Conservation (phyloP, 2,797 vertebrate genomes). For the Onychomys torridus region DNA sequence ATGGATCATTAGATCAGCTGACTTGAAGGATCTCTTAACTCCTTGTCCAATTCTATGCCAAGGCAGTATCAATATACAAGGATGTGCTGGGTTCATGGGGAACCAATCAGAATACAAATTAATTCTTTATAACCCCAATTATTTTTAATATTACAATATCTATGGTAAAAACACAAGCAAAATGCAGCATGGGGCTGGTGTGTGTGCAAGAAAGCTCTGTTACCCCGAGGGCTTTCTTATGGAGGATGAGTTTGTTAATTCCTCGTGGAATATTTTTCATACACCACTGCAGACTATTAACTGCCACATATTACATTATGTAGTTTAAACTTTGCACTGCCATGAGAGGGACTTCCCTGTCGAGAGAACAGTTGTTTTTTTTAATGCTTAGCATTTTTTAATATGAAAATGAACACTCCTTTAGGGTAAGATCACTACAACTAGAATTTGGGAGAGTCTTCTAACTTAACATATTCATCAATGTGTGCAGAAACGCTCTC, state of each 20-base stretch:
- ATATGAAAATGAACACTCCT: constrained; percentile 87
- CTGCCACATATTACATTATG: constrained; percentile 87
- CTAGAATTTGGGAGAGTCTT: constrained; percentile 83
- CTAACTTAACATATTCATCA: constrained; percentile 82
- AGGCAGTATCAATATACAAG: neutral
- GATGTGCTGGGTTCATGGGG: neutral
- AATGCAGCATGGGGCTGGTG: constrained; percentile 82
- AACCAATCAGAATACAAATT: constrained; percentile 84
- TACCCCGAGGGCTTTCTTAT: constrained; percentile 86
- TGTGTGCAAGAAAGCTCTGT: constrained; percentile 86
- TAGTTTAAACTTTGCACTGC: constrained; percentile 87
- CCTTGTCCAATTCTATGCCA: neutral
- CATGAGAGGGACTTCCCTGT: constrained; percentile 84
- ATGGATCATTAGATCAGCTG: neutral
- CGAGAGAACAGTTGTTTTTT: constrained; percentile 77
- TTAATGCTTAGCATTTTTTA: constrained; percentile 83
- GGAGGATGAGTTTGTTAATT: constrained; percentile 89
- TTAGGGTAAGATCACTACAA: constrained; percentile 80
- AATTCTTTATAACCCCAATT: constrained; percentile 75
- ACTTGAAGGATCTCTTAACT: neutral
- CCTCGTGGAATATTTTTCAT: constrained; percentile 88
- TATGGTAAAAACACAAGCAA: constrained; percentile 83
- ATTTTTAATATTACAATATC: constrained; percentile 79
- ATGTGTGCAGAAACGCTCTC: constrained; percentile 61
- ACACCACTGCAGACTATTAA: constrained; percentile 89